Evolutionary conservation across 2,113 vertebrate species (phyloP).

Genomic region (Equus przewalskii): DNA sequence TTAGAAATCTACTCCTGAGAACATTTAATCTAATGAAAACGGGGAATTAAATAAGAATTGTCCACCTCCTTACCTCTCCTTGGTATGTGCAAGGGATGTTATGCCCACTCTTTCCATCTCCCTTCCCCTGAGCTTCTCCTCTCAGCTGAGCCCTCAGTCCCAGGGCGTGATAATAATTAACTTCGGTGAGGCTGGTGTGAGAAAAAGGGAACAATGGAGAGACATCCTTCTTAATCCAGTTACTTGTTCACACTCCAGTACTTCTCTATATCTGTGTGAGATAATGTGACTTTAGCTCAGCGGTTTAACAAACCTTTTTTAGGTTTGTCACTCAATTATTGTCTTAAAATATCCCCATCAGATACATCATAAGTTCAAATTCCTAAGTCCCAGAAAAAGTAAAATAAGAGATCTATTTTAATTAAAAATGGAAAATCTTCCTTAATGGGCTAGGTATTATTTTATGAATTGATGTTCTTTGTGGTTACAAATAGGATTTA

Average conservation of each 20-base stretch:
- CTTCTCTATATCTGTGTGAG: not conserved
- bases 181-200: not conserved
- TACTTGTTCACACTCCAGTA: not conserved
- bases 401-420: not conserved
- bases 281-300: not conserved
- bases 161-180: not conserved
- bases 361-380: not conserved
- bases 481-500: not conserved
- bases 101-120: not conserved
- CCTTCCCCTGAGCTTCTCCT: not conserved
- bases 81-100: not conserved
- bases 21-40: not conserved
- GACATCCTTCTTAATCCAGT: not conserved
- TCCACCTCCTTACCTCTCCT: not conserved
- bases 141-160: not conserved
- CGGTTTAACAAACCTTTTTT: not conserved
- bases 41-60: not conserved
- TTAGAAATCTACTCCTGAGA: not conserved
- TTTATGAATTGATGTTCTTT: slow-evolving; percentile 37
- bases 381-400: not conserved
- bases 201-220: not conserved
- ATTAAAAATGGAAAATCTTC: slow-evolving; percentile 10
- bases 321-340: not conserved
- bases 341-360: not conserved
- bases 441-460: not conserved